These are phyloP conservation scores for Bombus affinis DNA, from an alignment of 1,140 invertebrate genomes.

Conservation along the genomic window DNA sequence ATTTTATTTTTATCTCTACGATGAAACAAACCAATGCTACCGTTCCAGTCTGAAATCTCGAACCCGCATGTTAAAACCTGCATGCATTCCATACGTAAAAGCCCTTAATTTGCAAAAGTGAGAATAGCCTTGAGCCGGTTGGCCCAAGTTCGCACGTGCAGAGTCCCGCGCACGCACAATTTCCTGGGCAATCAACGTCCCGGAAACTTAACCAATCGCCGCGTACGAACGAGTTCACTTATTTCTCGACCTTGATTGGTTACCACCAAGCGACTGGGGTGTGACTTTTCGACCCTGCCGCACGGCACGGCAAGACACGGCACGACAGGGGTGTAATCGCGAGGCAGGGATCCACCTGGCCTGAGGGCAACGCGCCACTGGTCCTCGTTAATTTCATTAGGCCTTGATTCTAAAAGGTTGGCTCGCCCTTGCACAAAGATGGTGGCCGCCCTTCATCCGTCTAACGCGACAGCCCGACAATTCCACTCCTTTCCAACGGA, in stretches of 20 bases:
- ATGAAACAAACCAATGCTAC: background rate
- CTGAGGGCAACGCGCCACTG: conserved; percentile 64
- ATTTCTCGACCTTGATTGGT: conserved; percentile 73
- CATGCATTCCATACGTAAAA: background rate
- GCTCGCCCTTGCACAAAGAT: conserved; percentile 59
- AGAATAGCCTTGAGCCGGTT: conserved; percentile 44
- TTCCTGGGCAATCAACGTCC: conserved; percentile 75
- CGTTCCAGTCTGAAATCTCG: background rate
- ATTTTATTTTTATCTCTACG: background rate
- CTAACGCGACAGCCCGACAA: background rate
- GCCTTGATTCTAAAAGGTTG: conserved; percentile 65
- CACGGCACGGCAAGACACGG: background rate
- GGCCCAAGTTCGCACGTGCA: conserved; percentile 40
- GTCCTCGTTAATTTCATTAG: conserved; percentile 75
- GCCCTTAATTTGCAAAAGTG: conserved; percentile 56
- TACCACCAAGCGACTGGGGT: conserved; percentile 63
- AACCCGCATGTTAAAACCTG: background rate
- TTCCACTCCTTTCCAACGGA: conserved; percentile 22
- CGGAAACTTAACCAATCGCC: conserved; percentile 74
- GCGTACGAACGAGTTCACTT: conserved; percentile 65
- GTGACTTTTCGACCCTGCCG: conserved; percentile 69
- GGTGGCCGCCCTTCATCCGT: conserved; percentile 47
- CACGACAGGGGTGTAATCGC: conserved; percentile 21
- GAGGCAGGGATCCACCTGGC: conserved; percentile 60
- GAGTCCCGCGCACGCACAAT: conserved; percentile 71